phyloP scores from a whole-genome alignment of 2,113 vertebrate genomes.

The Elaphurus davidianus region DNA sequence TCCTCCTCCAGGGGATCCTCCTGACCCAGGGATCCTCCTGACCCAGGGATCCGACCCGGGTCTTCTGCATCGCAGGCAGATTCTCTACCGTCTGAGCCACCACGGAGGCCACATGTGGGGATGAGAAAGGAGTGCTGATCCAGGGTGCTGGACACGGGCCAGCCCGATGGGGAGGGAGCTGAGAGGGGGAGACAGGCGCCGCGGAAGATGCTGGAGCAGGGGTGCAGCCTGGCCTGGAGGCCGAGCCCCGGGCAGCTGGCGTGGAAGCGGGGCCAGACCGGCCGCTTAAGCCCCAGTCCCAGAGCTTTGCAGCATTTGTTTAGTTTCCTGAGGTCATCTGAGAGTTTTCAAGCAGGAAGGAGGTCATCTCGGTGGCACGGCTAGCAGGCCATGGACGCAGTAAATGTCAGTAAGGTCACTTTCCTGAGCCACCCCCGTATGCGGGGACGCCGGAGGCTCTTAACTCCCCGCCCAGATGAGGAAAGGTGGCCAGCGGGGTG shows the following conservation, averaged over 20 bases:
- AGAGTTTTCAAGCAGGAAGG: background rate
- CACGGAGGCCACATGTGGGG: background rate
- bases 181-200: background rate
- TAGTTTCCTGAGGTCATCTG: accelerated
- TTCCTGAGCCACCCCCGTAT: accelerated
- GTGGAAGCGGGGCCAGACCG: background rate
- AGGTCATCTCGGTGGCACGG: accelerated
- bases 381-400: accelerated
- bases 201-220: background rate
- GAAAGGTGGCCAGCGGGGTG: background rate
- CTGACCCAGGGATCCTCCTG: background rate
- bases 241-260: background rate
- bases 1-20: background rate
- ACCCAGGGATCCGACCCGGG: background rate
- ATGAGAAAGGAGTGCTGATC: background rate
- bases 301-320: background rate
- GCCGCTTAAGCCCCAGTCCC: too few relatives aligned
- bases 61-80: background rate
- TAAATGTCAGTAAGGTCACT: background rate
- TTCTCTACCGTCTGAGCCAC: background rate
- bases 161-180: background rate
- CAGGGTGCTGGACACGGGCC: accelerated
- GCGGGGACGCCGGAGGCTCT: background rate
- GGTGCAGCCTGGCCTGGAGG: background rate
- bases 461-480: accelerated